These are phyloP conservation scores for Alauda arvensis DNA, from an alignment of 2,797 vertebrate species.

Conservation along the genomic window DNA sequence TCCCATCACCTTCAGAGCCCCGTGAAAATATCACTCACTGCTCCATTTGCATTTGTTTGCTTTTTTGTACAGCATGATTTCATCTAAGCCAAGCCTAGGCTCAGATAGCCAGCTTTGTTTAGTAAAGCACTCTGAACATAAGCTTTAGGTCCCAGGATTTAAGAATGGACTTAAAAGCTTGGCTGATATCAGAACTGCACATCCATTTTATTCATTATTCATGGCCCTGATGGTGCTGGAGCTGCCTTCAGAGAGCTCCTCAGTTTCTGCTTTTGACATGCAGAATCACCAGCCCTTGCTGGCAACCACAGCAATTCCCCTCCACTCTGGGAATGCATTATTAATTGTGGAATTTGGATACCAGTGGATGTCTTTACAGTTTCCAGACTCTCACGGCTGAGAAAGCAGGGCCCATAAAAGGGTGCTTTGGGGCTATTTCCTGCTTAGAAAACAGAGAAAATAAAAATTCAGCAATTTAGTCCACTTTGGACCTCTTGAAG, in stretches of 20 bases:
- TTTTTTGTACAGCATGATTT: not conserved
- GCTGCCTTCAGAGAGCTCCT: not conserved
- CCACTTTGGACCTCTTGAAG: constrained; percentile 3
- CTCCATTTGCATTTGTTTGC: not conserved
- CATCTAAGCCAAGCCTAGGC: not conserved
- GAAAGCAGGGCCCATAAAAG: constrained; percentile 16
- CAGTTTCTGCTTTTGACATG: not conserved
- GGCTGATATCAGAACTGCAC: not conserved
- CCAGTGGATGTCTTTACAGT: constrained; percentile 5
- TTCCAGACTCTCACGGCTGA: constrained; percentile 27
- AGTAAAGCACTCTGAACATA: not conserved
- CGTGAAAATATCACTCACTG: not conserved
- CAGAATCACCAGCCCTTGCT: not conserved
- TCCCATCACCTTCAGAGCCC: not conserved
- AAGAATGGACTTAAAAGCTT: not conserved
- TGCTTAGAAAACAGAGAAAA: constrained; percentile 35
- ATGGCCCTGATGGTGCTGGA: not conserved
- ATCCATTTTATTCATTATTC: not conserved
- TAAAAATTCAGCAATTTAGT: constrained; percentile 6
- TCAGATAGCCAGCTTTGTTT: not conserved
- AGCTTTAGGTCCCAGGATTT: not conserved
- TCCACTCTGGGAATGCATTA: constrained; percentile 4
- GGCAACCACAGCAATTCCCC: not conserved
- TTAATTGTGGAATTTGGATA: constrained; percentile 39
- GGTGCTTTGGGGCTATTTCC: not conserved